Evolutionary conservation across 2,888 invertebrate species (phyloP).

Genomic region (Oscheius sp.): DNA sequence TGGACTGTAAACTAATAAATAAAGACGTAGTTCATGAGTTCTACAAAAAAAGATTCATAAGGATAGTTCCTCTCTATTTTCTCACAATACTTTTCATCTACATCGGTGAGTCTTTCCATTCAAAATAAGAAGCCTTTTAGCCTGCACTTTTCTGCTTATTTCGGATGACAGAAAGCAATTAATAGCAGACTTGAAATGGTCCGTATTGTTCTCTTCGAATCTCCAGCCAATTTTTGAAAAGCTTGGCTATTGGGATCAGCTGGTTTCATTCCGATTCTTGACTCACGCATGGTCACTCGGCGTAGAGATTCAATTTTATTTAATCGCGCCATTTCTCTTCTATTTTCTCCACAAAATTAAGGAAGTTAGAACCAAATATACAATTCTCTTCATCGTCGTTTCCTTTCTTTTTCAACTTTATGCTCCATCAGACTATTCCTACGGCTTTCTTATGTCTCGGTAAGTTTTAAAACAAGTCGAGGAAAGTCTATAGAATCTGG

Average conservation of each 20-base stretch:
- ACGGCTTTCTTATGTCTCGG: not conserved
- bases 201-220: not conserved
- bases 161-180: not conserved
- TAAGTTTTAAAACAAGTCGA: too few species aligned
- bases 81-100: not conserved
- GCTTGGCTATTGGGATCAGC: constrained; percentile 17
- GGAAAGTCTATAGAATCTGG: constrained; percentile 3
- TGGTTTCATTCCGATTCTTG: not conserved
- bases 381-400: not conserved
- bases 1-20: not conserved
- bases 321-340: not conserved
- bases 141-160: not conserved
- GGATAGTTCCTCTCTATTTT: not conserved
- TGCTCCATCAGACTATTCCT: not conserved
- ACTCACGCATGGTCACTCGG: constrained; percentile 13
- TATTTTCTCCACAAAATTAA: not conserved
- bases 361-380: not conserved
- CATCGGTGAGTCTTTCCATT: not conserved
- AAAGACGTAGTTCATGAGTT: not conserved
- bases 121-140: not conserved
- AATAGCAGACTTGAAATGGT: not conserved
- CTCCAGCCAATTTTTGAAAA: constrained; percentile 13
- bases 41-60: not conserved
- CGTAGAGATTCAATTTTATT: constrained; percentile 15
- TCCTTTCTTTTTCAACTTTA: constrained; percentile 1